These are phyloP conservation scores for Choloepus hoffmanni DNA, from an alignment of 2,113 vertebrate genomes.

Conservation along the genomic window DNA sequence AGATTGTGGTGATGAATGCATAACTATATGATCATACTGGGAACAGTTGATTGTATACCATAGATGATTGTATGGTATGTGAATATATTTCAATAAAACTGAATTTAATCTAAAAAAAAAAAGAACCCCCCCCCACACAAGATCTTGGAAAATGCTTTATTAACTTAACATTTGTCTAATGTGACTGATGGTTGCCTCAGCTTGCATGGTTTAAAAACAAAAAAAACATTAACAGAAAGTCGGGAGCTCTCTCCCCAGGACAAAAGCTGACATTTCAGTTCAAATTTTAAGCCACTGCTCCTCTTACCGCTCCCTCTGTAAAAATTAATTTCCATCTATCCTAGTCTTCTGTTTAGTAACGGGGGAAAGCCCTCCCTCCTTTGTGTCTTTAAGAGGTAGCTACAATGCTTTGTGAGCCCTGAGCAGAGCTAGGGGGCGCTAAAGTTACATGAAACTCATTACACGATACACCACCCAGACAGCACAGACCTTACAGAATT, in stretches of 20 bases:
- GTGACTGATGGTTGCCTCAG: fast-evolving
- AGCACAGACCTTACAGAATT: not conserved
- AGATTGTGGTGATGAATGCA: no score
- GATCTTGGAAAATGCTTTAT: not conserved
- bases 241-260: not conserved
- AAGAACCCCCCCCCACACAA: no score
- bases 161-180: fast-evolving
- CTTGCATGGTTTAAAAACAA: not conserved
- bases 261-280: not conserved
- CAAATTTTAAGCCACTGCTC: no score
- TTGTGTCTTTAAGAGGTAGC: fast-evolving
- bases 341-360: not conserved
- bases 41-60: no score
- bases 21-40: no score
- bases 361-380: no score
- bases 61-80: no score
- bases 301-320: not conserved
- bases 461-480: fast-evolving
- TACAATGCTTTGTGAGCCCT: no score
- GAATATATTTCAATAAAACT: no score
- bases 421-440: slow-evolving; percentile 44
- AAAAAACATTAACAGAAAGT: not conserved
- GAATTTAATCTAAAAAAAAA: no score
- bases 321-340: not conserved
- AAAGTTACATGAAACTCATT: fast-evolving